These are phyloP conservation scores for Sardina pilchardus DNA, from an alignment of 2,113 vertebrate species.

Conservation along the genomic window DNA sequence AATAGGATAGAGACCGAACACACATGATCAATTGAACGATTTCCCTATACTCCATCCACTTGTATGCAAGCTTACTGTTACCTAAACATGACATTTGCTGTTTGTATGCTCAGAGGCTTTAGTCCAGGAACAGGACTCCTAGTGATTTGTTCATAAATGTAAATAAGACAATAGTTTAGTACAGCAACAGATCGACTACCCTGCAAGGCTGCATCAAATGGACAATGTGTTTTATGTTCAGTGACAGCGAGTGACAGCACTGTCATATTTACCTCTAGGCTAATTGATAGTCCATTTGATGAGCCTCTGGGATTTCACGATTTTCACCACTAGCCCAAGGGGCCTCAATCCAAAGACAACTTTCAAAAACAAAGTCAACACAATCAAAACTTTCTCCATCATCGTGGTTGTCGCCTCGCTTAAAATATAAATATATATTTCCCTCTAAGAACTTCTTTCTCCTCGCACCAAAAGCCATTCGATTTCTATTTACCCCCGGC, in stretches of 20 bases:
- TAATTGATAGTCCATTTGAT: slow-evolving; percentile 46
- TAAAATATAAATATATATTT: slow-evolving; percentile 63
- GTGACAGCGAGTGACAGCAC: background rate
- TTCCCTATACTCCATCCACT: slow-evolving; percentile 37
- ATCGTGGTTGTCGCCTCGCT: slow-evolving; percentile 68
- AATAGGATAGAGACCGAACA: slow-evolving; percentile 43
- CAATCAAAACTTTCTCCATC: slow-evolving; percentile 80
- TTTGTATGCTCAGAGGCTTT: background rate
- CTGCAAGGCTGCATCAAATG: background rate
- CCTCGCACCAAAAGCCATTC: slow-evolving; percentile 71
- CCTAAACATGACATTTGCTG: background rate
- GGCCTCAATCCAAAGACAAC: slow-evolving; percentile 65
- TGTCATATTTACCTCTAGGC: background rate
- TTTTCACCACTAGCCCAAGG: background rate
- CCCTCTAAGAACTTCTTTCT: slow-evolving; percentile 73
- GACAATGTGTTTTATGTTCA: background rate
- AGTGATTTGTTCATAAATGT: background rate
- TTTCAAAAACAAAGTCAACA: slow-evolving; percentile 72
- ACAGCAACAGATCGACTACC: background rate
- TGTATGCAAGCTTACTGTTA: slow-evolving; percentile 21
- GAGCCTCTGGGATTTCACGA: slow-evolving; percentile 53
- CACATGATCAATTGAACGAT: slow-evolving; percentile 42
- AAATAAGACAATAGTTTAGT: background rate
- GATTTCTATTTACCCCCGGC: slow-evolving; percentile 75
- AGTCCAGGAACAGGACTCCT: background rate